phyloP scores from a whole-genome alignment of 2,888 invertebrate species.

The Lottia gigantea region DNA sequence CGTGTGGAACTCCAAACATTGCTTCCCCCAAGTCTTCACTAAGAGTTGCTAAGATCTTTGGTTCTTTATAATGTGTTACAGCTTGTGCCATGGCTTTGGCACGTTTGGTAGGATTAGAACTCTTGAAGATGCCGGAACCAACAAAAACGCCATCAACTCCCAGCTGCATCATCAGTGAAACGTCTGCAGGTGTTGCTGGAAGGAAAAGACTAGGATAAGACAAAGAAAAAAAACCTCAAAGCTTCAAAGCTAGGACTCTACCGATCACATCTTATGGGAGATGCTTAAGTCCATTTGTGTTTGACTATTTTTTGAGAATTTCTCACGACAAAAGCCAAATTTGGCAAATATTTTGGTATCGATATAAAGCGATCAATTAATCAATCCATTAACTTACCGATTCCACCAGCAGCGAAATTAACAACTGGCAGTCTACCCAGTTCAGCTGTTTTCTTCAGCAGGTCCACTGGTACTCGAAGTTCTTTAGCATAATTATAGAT shows the following conservation, averaged over 20 bases:
- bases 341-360: no score
- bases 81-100: conserved; percentile 64
- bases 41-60: conserved; percentile 53
- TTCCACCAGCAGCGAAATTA: conserved; percentile 64
- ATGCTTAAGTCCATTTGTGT: no score
- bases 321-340: no score
- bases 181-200: conserved; percentile 64
- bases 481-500: conserved; percentile 59
- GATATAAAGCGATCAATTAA: no score
- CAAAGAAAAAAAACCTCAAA: background rate
- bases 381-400: conserved; percentile 57
- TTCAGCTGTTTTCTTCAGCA: conserved; percentile 56
- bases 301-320: no score
- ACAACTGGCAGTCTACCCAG: conserved; percentile 62
- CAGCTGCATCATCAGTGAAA: conserved; percentile 64
- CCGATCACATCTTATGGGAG: no score
- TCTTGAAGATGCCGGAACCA: conserved; percentile 65
- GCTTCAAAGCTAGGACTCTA: no score
- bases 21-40: conserved; percentile 61
- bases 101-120: conserved; percentile 52
- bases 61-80: conserved; percentile 61
- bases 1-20: conserved; percentile 52
- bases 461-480: conserved; percentile 55
- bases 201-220: conserved; percentile 10
- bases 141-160: conserved; percentile 66